These are phyloP conservation scores for Seriola rivoliana DNA, from an alignment of 2,113 vertebrate genomes.

Conservation along the genomic window DNA sequence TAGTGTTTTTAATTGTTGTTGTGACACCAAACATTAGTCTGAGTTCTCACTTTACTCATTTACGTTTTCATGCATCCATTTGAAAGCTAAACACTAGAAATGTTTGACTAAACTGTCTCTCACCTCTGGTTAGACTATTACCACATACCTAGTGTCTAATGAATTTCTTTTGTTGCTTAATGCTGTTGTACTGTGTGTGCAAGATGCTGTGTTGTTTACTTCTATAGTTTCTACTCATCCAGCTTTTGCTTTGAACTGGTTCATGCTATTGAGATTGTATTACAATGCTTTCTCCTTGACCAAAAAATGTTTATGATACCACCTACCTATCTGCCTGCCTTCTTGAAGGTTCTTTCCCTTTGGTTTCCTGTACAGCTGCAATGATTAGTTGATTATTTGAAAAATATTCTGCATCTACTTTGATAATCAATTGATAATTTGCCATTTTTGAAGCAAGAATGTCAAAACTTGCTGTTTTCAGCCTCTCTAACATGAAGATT, in stretches of 20 bases:
- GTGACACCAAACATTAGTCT: slow-evolving; percentile 15
- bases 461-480: neutral
- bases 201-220: too few species aligned
- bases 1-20: slow-evolving; percentile 35
- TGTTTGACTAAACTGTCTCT: neutral
- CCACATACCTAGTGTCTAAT: too few species aligned
- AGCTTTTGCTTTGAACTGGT: too few species aligned
- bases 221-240: too few species aligned
- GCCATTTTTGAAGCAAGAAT: neutral
- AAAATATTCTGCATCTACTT: too few species aligned
- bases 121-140: neutral
- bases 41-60: slow-evolving; percentile 16
- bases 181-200: too few species aligned
- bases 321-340: neutral
- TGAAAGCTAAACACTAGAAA: slow-evolving; percentile 7
- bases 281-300: neutral
- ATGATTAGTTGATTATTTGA: too few species aligned
- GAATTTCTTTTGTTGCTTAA: too few species aligned
- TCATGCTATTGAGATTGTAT: too few species aligned
- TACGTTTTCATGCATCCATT: neutral
- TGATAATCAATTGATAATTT: too few species aligned
- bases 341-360: neutral
- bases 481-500: neutral
- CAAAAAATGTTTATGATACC: neutral
- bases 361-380: neutral